phyloP scores from a whole-genome alignment of 2,113 vertebrate species.

The Felis chaus region DNA sequence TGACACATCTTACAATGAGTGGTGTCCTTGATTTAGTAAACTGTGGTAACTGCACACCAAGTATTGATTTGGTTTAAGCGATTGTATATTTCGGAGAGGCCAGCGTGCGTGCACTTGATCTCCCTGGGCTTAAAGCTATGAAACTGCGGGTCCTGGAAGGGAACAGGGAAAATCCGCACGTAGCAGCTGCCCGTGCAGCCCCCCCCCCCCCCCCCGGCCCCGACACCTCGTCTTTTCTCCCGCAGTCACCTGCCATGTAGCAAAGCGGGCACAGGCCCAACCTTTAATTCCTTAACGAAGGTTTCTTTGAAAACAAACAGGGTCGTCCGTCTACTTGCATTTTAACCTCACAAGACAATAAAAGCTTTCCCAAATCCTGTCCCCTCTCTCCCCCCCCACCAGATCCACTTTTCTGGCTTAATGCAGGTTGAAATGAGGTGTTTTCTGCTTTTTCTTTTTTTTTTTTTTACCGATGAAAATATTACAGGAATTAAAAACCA shows the following conservation, averaged over 20 bases:
- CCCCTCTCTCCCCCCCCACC: neutral
- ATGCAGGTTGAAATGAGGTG: neutral
- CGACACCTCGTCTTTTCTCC: fast-evolving
- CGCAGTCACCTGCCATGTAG: neutral
- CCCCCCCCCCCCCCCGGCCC: neutral
- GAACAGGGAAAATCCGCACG: fast-evolving
- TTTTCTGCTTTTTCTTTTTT: neutral
- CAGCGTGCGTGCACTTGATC: fast-evolving
- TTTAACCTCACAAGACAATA: constrained; percentile 48
- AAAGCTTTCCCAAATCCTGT: constrained; percentile 50
- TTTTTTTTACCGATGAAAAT: constrained; percentile 57
- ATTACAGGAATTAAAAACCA: constrained; percentile 54
- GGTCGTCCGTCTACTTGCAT: neutral
- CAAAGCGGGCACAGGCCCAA: neutral
- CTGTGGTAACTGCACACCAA: neutral
- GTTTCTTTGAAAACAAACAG: neutral
- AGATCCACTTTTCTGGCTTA: constrained; percentile 59
- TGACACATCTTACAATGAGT: neutral
- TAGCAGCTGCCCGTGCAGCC: fast-evolving
- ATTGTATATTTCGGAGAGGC: neutral
- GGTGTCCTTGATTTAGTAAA: neutral
- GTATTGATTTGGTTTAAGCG: neutral
- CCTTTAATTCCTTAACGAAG: neutral
- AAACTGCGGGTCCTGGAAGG: neutral
- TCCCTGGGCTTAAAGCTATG: neutral